Base-by-base conservation (phyloP, 2,888 invertebrate species). In the Dolomedes plantarius region DNA sequence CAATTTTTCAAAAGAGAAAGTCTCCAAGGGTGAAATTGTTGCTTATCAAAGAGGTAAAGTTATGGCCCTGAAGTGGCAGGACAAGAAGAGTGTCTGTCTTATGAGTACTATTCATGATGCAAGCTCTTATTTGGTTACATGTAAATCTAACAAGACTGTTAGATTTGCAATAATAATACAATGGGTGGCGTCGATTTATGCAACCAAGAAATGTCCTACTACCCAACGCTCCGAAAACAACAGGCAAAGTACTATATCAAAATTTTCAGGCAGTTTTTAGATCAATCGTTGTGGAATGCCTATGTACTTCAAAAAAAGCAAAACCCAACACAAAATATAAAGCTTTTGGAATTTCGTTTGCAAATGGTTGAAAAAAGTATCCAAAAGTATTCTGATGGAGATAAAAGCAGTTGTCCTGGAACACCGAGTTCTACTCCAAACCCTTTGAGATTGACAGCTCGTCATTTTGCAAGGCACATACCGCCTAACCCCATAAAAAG, bases 21-120 rank as follows among this genome's bases (percentile, higher is more conserved):
- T 87, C 27, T 67, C 87, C 41, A 86, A 75, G 41, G 88, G 85
- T 27, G 73, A 50, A 46, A 56, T 72, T 41, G 46, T 78, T 46
- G 83, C 76, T 13, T 83, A 50, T 31, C 62, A 71, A n/a, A n/a
- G n/a, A n/a, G n/a, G n/a, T n/a, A n/a, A n/a, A n/a, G n/a, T n/a
- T n/a, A n/a, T n/a, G n/a, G n/a, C n/a, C n/a, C n/a, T n/a, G n/a
- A n/a, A n/a, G n/a, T n/a, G n/a, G n/a, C n/a, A n/a, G n/a, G n/a
- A 69, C 65, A 78, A 83, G 36, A 78, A 73, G 19, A 46, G 78
- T 67, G 78, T 85, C n/a, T 67, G 13, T 56, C 67, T 85, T 27
- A 27, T 71, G 36, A 69, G 28, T 74, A 19, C 29, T 29, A 32
- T 73, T 62, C 72, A 73, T 73, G 64, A 65, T 64, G 56, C 50